Evolutionary conservation across 2,888 invertebrate genomes (phyloP), one percentile per base, ranked within the genome.

Genomic region (Lycocerus yunnanus): DNA sequence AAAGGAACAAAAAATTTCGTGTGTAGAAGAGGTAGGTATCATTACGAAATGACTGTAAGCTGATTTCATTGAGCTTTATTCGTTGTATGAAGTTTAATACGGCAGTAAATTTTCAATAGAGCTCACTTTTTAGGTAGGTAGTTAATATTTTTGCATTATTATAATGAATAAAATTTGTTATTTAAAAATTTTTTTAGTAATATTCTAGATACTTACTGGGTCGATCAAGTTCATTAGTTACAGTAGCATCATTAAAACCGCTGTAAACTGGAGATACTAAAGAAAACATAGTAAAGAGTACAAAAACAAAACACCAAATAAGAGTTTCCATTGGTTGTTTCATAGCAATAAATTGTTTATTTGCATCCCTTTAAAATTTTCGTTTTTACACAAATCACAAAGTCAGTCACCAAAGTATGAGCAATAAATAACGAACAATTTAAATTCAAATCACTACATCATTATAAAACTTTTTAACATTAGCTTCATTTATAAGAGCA

Each of bases 171-270:
- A 21, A 21, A 21, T 6, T 6, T 21, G 6, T 43, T n/a, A n/a
- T 43, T 1, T 4, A n/a, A n/a, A 13, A 43, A 43, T 43, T 43
- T 43, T 43, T n/a, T 59, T 21, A 16, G 11, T 24, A 24, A 16
- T 60, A 58, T 11, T 59, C 15, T 21, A 58, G 14, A 20, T 63
- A 80, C 86, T 87, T 80, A 90, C 91, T 90, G 89, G 91, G 91
- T 82, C 90, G 90, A 86, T 91, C 91, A 79, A 91, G 86, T 84
- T 91, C 91, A 84, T 90, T 91, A 58, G 90, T 88, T 79, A 90
- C 89, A 76, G 90, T 89, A 81, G 88, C 90, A 6, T 90, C 90
- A 82, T 90, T 90, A 8, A 90, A 88, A 72, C 81, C 81, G 78
- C 82, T 85, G 80, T 90, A 90, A 20, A 78, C 88, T 84, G 79